phyloP scores from a whole-genome alignment of 2,797 vertebrate species.

The Coreius guichenoti region DNA sequence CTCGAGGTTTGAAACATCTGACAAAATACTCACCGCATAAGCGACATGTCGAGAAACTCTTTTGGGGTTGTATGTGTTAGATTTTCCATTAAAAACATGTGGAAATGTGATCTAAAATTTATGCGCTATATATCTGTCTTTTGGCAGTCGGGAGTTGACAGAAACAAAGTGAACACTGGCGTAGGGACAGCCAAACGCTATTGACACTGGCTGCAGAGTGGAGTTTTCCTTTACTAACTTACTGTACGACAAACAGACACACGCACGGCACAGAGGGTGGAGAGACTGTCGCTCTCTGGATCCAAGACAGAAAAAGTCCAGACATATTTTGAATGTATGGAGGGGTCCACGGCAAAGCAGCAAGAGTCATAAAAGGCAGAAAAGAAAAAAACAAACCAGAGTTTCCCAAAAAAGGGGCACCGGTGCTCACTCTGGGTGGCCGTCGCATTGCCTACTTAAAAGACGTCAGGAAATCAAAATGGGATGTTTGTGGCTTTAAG shows the following conservation, averaged over 20 bases:
- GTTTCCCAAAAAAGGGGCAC: background rate
- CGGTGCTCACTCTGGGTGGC: background rate
- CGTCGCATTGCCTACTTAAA: background rate
- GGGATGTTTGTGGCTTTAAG: background rate
- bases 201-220: slow-evolving; percentile 68
- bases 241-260: slow-evolving; percentile 46
- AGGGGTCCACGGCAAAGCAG: background rate
- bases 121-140: slow-evolving; percentile 33
- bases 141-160: slow-evolving; percentile 14
- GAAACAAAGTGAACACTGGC: slow-evolving; percentile 36
- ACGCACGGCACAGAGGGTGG: slow-evolving; percentile 46
- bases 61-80: background rate
- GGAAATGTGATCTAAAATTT: slow-evolving; percentile 34
- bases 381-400: background rate
- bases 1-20: slow-evolving; percentile 8
- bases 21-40: background rate
- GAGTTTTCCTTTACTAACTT: slow-evolving; percentile 69
- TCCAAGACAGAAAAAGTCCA: slow-evolving; percentile 13
- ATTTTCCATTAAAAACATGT: slow-evolving; percentile 37
- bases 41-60: background rate
- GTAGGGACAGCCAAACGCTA: slow-evolving; percentile 54
- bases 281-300: slow-evolving; percentile 57
- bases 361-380: background rate
- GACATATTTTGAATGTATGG: background rate
- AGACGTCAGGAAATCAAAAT: background rate